phyloP scores from a whole-genome alignment of 1,140 invertebrate species.

The Akabosia matsudoensis region DNA sequence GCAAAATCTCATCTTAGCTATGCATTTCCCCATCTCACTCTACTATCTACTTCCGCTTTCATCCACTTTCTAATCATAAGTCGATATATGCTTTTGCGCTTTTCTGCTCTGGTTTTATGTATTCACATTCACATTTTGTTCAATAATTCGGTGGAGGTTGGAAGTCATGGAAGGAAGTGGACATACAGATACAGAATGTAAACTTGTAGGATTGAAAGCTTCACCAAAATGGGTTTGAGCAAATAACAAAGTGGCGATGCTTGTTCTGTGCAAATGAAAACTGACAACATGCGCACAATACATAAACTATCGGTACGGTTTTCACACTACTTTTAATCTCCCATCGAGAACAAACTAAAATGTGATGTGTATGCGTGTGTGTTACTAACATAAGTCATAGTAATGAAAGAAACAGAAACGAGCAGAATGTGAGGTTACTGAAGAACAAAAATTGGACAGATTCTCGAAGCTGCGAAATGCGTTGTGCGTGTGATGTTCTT shows the following conservation, averaged over 20 bases:
- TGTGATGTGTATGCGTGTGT: neutral
- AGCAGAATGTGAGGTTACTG: neutral
- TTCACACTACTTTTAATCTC: no score
- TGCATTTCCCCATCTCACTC: neutral
- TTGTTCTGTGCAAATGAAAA: neutral
- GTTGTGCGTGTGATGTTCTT: no score
- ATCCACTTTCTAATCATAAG: neutral
- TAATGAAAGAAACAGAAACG: neutral
- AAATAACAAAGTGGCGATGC: neutral
- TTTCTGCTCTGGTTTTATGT: neutral
- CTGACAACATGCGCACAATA: constrained; percentile 3
- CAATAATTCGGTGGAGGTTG: no score
- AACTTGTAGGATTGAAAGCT: neutral
- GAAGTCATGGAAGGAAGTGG: no score
- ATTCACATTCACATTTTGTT: no score
- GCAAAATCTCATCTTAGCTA: constrained; percentile 8
- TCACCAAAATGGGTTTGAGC: neutral
- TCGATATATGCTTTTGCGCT: neutral
- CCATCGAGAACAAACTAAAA: neutral
- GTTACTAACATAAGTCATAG: neutral
- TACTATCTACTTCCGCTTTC: neutral
- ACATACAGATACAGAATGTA: neutral
- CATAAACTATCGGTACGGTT: neutral
- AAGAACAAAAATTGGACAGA: no score
- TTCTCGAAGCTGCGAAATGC: neutral